These are phyloP conservation scores for Mus minutoides DNA, from an alignment of 2,797 vertebrate genomes.

Conservation along the genomic window DNA sequence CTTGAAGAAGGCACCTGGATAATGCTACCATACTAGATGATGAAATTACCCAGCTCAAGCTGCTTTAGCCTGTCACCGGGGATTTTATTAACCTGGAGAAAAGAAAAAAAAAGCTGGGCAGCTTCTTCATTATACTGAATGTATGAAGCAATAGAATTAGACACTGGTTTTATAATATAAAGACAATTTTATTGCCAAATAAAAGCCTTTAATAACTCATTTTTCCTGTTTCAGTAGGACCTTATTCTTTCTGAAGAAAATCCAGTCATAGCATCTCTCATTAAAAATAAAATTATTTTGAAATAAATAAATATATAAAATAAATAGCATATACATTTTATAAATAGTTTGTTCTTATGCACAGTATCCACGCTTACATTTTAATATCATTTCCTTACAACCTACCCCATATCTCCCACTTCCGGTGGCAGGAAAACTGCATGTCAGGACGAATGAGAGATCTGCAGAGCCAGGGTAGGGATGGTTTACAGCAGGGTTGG, in stretches of 20 bases:
- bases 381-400: constrained; percentile 91
- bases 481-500: constrained; percentile 79
- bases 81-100: constrained; percentile 51
- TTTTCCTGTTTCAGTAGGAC: constrained; percentile 95
- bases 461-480: constrained; percentile 73
- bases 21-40: constrained; percentile 14
- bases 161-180: constrained; percentile 88
- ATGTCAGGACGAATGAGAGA: constrained; percentile 87
- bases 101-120: constrained; percentile 55
- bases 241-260: constrained; percentile 95
- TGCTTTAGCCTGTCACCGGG: constrained; percentile 11
- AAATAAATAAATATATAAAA: constrained; percentile 99
- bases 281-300: constrained; percentile 99
- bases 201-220: constrained; percentile 89
- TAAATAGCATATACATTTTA: constrained; percentile 99
- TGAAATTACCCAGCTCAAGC: neutral
- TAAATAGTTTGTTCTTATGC: constrained; percentile 99
- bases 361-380: constrained; percentile 94
- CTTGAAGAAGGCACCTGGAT: constrained; percentile 6
- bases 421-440: constrained; percentile 89
- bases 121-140: constrained; percentile 33
- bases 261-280: constrained; percentile 92
- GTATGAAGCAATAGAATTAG: constrained; percentile 76
- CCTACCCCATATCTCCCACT: constrained; percentile 77
- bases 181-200: constrained; percentile 97